Evolutionary conservation across 1,140 invertebrate species (phyloP).

Genomic region (Drosophila nigrodunni): DNA sequence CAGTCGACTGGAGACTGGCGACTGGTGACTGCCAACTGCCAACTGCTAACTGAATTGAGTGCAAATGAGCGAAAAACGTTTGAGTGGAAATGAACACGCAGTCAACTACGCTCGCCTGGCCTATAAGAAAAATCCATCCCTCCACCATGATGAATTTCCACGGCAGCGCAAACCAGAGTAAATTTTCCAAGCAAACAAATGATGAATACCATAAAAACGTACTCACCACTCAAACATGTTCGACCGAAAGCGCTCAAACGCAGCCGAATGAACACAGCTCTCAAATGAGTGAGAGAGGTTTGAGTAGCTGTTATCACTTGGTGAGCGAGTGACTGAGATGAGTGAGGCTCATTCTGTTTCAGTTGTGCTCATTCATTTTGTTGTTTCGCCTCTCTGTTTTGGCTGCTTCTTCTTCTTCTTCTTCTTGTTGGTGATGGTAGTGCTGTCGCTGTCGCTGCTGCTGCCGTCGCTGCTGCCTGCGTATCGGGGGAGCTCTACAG

Average conservation of each 20-base stretch:
- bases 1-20: conserved; percentile 11
- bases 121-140: conserved; percentile 83
- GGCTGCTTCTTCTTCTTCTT: conserved; percentile 60
- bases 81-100: conserved; percentile 38
- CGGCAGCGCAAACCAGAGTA: conserved; percentile 37
- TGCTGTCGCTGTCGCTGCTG: conserved; percentile 10
- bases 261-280: conserved; percentile 11
- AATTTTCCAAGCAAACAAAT: conserved; percentile 64
- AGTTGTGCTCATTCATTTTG: conserved; percentile 62
- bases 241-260: conserved; percentile 21
- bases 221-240: conserved; percentile 52
- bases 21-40: conserved; percentile 41
- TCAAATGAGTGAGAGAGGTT: conserved; percentile 17
- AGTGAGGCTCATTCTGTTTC: conserved; percentile 53
- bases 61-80: conserved; percentile 42
- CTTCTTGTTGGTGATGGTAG: not conserved
- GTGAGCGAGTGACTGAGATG: conserved; percentile 10
- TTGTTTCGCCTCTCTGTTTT: conserved; percentile 66
- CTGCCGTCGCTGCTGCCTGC: conserved; percentile 15
- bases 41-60: conserved; percentile 40
- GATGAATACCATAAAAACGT: conserved; percentile 53
- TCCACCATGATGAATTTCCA: conserved; percentile 83
- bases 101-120: conserved; percentile 38
- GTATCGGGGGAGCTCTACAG: conserved; percentile 55
- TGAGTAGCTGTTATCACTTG: conserved; percentile 46